Evolutionary conservation across 1,140 invertebrate genomes (phyloP).

Genomic region (Drosophila dunni): DNA sequence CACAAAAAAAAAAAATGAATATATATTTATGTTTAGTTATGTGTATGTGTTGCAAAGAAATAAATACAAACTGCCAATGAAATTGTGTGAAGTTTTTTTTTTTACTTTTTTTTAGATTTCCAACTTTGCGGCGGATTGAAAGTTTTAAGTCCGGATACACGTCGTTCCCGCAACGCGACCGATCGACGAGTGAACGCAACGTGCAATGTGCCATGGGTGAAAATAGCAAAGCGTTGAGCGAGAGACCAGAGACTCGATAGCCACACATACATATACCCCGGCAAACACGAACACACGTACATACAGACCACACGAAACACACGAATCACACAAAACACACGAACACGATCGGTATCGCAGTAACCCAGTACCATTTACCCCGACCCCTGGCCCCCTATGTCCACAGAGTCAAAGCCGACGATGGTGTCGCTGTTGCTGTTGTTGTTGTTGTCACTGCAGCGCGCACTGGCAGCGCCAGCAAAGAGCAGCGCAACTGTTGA

Average conservation of each 20-base stretch:
- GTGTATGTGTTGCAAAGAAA: background rate
- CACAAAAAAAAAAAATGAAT: background rate
- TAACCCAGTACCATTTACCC: conserved; percentile 1
- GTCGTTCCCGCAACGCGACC: conserved; percentile 66
- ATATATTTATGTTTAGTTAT: background rate
- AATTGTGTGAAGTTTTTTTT: background rate
- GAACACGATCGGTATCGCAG: conserved; percentile 10
- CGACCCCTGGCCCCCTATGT: background rate
- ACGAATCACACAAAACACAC: background rate
- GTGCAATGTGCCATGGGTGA: conserved; percentile 63
- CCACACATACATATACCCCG: conserved; percentile 14
- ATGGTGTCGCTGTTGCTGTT: background rate
- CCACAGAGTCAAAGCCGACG: background rate
- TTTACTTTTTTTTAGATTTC: background rate
- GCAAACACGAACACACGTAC: conserved; percentile 14
- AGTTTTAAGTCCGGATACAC: conserved; percentile 19
- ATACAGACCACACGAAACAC: background rate
- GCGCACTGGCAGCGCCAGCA: conserved; percentile 16
- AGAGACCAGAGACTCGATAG: conserved; percentile 24
- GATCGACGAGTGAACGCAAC: conserved; percentile 75
- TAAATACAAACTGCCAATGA: background rate
- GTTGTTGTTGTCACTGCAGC: conserved; percentile 5
- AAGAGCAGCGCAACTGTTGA: conserved; percentile 33
- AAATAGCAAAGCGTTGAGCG: conserved; percentile 49
- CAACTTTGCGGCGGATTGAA: background rate